A percentile compares a stretch with the other conserved stretches of the same genome.
Evolutionary conservation across 2,113 vertebrate species (phyloP).

Genomic region (Australoheros scitulus): DNA sequence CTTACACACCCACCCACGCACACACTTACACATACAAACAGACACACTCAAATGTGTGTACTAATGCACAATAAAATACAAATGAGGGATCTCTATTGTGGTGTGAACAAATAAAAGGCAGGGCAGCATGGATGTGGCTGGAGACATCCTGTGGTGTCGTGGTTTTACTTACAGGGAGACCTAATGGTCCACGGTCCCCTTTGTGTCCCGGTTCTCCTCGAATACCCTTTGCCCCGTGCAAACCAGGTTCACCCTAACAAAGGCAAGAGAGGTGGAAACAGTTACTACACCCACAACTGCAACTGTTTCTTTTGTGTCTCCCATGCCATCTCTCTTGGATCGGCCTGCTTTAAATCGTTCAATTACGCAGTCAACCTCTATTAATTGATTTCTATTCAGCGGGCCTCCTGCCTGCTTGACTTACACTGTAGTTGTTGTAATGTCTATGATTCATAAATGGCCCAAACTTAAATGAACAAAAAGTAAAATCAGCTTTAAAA

Average conservation of each 20-base stretch:
- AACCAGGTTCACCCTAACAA: slow-evolving; percentile 93
- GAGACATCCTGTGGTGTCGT: slow-evolving; percentile 63
- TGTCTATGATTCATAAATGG: too few relatives aligned
- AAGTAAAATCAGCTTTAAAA: too few relatives aligned
- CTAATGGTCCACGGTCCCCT: slow-evolving; percentile 98
- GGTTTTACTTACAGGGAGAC: slow-evolving; percentile 96
- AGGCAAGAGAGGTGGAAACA: not conserved
- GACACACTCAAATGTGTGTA: not conserved
- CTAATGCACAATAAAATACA: not conserved
- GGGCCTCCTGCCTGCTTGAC: too few relatives aligned
- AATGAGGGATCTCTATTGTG: not conserved
- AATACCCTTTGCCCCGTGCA: slow-evolving; percentile 95
- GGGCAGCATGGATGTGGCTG: not conserved
- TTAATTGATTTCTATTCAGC: too few relatives aligned
- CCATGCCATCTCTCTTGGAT: too few relatives aligned
- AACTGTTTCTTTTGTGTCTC: not conserved
- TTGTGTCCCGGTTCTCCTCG: slow-evolving; percentile 97
- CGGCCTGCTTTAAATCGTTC: not conserved
- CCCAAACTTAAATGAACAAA: too few relatives aligned
- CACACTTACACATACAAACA: not conserved
- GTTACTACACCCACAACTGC: not conserved
- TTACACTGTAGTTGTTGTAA: too few relatives aligned
- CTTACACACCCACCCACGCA: not conserved
- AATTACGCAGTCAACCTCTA: too few relatives aligned
- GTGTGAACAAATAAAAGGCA: not conserved